phyloP scores from a whole-genome alignment of 2,888 invertebrate genomes.

The Phaonia tiefii region DNA sequence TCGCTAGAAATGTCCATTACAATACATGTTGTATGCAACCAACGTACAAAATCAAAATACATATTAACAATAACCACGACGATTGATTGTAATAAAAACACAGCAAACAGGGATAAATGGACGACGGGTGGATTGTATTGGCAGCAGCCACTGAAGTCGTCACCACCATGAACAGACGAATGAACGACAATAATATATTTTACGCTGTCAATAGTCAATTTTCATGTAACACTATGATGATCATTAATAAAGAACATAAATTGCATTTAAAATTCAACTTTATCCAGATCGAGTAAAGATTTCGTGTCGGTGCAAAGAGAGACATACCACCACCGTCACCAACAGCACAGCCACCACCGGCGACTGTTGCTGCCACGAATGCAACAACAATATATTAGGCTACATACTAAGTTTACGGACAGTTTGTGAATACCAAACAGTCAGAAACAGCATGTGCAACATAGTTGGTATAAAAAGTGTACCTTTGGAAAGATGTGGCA shows the following conservation, averaged over 20 bases:
- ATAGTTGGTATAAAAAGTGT: too few relatives aligned
- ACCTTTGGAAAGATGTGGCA: too few relatives aligned
- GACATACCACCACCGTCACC: too few relatives aligned
- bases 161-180: slow-evolving; percentile 7
- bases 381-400: slow-evolving; percentile 33
- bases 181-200: slow-evolving; percentile 60
- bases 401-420: not conserved
- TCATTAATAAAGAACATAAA: slow-evolving; percentile 67
- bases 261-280: slow-evolving; percentile 61
- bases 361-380: slow-evolving; percentile 8
- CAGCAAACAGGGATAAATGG: not conserved
- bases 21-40: slow-evolving; percentile 18
- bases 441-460: too few relatives aligned
- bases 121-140: not conserved
- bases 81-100: not conserved
- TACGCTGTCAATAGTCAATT: slow-evolving; percentile 67
- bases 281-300: slow-evolving; percentile 9
- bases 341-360: too few relatives aligned
- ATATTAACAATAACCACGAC: slow-evolving; percentile 16
- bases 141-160: not conserved
- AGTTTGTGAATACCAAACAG: not conserved
- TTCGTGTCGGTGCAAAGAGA: too few relatives aligned
- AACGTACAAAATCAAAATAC: slow-evolving; percentile 36
- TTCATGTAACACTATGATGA: slow-evolving; percentile 65
- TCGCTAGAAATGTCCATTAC: slow-evolving; percentile 28